phyloP scores from a whole-genome alignment of 2,888 invertebrate species.

The Rhyacophila evoluta region DNA sequence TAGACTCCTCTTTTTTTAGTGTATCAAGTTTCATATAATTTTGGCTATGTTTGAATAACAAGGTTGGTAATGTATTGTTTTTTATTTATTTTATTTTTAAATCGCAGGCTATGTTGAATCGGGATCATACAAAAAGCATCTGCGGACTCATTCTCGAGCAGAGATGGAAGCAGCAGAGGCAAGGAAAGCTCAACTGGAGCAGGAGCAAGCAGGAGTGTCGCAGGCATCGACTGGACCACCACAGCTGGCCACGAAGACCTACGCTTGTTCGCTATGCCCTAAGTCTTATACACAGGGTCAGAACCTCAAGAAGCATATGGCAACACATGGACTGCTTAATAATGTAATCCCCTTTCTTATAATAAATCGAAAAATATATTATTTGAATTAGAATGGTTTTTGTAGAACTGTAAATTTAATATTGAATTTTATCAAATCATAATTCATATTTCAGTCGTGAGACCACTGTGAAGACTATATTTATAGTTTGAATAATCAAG shows the following conservation, averaged over 20 bases:
- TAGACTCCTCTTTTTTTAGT: too few species aligned
- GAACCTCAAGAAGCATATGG: slow-evolving; percentile 67
- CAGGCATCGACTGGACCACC: slow-evolving; percentile 36
- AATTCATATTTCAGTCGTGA: too few species aligned
- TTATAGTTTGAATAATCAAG: too few species aligned
- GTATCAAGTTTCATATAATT: too few species aligned
- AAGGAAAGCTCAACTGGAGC: neutral
- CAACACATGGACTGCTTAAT: slow-evolving; percentile 61
- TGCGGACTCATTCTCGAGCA: slow-evolving; percentile 61
- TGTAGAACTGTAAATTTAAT: too few species aligned
- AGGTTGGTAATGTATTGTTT: too few species aligned
- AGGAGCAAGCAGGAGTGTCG: neutral
- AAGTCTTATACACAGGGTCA: slow-evolving; percentile 68
- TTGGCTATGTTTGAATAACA: too few species aligned
- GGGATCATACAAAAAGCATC: slow-evolving; percentile 65
- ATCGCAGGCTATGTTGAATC: slow-evolving; percentile 64
- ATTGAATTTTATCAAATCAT: too few species aligned
- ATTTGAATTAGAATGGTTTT: too few species aligned
- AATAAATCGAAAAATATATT: too few species aligned
- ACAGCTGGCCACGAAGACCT: slow-evolving; percentile 59
- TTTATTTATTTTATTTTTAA: neutral
- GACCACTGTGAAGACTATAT: too few species aligned
- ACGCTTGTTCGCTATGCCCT: slow-evolving; percentile 65
- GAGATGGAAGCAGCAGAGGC: slow-evolving; percentile 55
- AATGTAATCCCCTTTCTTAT: too few species aligned